These are phyloP conservation scores for Aplysia californica DNA, from an alignment of 1,140 invertebrate species.

Conservation along the genomic window DNA sequence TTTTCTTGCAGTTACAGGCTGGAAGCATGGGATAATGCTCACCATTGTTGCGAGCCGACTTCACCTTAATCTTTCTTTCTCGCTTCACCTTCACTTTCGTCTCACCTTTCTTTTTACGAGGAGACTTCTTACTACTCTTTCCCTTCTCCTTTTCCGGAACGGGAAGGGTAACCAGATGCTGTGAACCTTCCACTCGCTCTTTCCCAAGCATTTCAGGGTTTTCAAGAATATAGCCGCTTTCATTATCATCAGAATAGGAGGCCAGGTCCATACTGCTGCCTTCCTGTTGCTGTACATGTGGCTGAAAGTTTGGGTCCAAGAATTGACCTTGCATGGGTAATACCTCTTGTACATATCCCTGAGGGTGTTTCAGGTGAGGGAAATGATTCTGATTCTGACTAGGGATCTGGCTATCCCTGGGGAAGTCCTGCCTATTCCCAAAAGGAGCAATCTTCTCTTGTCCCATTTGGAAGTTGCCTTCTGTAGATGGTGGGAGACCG, in stretches of 20 bases:
- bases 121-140: neutral
- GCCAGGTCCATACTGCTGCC: neutral
- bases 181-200: neutral
- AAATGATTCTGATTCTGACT: no score
- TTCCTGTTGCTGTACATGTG: neutral
- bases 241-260: neutral
- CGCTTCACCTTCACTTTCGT: neutral
- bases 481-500: neutral
- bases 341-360: neutral
- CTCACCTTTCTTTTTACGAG: neutral
- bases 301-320: neutral
- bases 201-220: neutral
- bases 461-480: neutral
- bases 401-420: neutral
- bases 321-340: neutral
- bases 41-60: slow-evolving; percentile 2
- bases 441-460: neutral
- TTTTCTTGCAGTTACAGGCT: slow-evolving; percentile 10
- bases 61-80: neutral
- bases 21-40: slow-evolving; percentile 12
- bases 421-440: neutral
- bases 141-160: neutral
- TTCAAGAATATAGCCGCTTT: neutral
- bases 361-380: neutral
- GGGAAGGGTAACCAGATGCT: neutral